These are phyloP conservation scores for Hippopotamyrus pictus DNA, from an alignment of 2,797 vertebrate genomes.

Conservation along the genomic window DNA sequence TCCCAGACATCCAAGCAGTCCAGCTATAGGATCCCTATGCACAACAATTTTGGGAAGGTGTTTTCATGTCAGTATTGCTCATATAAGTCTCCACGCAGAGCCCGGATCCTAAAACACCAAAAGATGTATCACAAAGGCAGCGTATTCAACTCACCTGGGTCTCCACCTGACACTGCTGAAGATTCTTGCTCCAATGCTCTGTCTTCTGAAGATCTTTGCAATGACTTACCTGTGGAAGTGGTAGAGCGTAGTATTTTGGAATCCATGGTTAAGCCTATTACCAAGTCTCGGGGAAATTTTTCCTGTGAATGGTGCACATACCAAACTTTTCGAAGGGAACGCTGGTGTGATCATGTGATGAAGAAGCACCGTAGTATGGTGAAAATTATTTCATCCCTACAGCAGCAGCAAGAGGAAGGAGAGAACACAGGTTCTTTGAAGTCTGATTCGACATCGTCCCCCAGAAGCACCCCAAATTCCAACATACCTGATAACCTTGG, in stretches of 20 bases:
- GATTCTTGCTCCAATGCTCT: constrained; percentile 55
- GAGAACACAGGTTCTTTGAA: constrained; percentile 63
- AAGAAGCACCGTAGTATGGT: constrained; percentile 94
- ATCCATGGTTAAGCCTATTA: constrained; percentile 77
- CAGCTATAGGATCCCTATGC: constrained; percentile 77
- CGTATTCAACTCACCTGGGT: constrained; percentile 59
- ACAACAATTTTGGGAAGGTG: constrained; percentile 84
- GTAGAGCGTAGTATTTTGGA: constrained; percentile 76
- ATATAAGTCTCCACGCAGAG: constrained; percentile 87
- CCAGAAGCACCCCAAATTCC: constrained; percentile 70
- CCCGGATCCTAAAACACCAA: constrained; percentile 89
- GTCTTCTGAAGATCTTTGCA: constrained; percentile 66
- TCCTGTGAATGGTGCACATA: constrained; percentile 96
- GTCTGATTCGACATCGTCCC: constrained; percentile 65
- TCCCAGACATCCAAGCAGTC: constrained; percentile 65
- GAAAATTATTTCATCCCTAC: constrained; percentile 79
- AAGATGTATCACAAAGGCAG: constrained; percentile 85
- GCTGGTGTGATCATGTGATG: constrained; percentile 92
- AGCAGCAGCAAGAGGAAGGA: constrained; percentile 71
- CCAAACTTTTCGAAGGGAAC: constrained; percentile 83
- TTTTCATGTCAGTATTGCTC: constrained; percentile 94
- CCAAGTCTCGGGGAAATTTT: constrained; percentile 81
- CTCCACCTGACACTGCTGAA: constrained; percentile 55
- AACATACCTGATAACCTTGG: constrained; percentile 61
- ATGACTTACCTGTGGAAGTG: constrained; percentile 68